These are phyloP conservation scores for cat (Felis catus) DNA, from an alignment of 2,113 vertebrate genomes.

Conservation along the genomic window F.catus_Fca126_mat1.0 CM031412.1:150243501-150244000, in stretches of 20 bases:
- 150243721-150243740: not conserved
- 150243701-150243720: not conserved
- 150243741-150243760: conserved; percentile 10
- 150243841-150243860: no score
- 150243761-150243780: not conserved
- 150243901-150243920: not conserved
- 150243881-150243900: not conserved
- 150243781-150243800: not conserved
- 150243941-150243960: not conserved
- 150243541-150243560: not conserved
- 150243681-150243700: not conserved
- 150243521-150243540: not conserved
- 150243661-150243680: not conserved
- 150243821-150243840: no score
- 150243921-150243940: not conserved
- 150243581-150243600: not conserved
- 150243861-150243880: no score
- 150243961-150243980: not conserved
- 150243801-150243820: not conserved
- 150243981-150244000: not conserved
- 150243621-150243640: not conserved
- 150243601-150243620: conserved; percentile 15
- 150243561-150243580: conserved; percentile 37
- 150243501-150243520: not conserved
- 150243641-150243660: not conserved